Percentiles rank a stretch among this genome's conserved stretches.
phyloP scores from a whole-genome alignment of 1,140 invertebrate genomes.

The Cydia pomonella region DNA sequence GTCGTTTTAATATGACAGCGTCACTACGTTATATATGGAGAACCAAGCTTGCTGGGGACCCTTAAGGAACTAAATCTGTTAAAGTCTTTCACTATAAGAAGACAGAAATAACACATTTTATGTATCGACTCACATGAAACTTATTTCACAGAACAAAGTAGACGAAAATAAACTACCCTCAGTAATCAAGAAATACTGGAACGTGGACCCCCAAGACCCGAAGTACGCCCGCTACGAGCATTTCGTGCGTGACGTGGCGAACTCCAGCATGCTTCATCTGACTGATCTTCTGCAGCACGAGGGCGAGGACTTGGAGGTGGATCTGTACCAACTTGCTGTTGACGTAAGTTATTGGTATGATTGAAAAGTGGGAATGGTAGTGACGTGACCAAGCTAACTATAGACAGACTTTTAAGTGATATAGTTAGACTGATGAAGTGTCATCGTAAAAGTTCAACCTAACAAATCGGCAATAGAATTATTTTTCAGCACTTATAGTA shows the following conservation, averaged over 20 bases:
- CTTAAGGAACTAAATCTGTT: too few relatives aligned
- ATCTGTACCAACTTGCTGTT: conserved; percentile 72
- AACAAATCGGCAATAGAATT: too few relatives aligned
- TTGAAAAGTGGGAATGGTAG: not conserved
- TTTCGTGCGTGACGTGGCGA: conserved; percentile 77
- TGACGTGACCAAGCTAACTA: too few relatives aligned
- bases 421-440: too few relatives aligned
- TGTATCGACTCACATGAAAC: not conserved
- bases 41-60: too few relatives aligned
- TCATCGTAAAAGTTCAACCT: too few relatives aligned
- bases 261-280: conserved; percentile 75
- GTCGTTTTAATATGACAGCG: too few relatives aligned
- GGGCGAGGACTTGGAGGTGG: conserved; percentile 72
- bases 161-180: conserved; percentile 43
- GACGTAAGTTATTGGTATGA: conserved; percentile 48
- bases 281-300: conserved; percentile 69
- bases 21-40: too few relatives aligned
- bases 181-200: conserved; percentile 54
- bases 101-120: too few relatives aligned
- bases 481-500: too few relatives aligned
- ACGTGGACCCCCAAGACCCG: conserved; percentile 40
- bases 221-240: conserved; percentile 69
- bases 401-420: too few relatives aligned
- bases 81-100: too few relatives aligned
- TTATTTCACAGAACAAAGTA: conserved; percentile 48